phyloP scores from a whole-genome alignment of 2,888 invertebrate species.

The Notodonta ziczac region DNA sequence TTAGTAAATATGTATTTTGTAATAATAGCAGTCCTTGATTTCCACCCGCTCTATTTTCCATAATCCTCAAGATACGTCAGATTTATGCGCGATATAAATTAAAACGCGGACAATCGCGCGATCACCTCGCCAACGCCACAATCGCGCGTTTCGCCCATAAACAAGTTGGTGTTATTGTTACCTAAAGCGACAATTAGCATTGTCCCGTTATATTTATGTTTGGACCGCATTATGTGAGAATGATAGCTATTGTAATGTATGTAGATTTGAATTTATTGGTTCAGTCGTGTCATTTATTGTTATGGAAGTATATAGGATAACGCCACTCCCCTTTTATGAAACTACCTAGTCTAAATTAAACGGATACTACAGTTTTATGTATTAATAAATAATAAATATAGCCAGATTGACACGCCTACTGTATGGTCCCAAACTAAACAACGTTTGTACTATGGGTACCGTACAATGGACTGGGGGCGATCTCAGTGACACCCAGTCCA shows the following conservation, averaged over 20 bases:
- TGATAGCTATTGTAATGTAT: slow-evolving; percentile 13
- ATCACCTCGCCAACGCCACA: slow-evolving; percentile 18
- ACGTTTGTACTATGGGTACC: no score
- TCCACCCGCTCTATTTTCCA: slow-evolving; percentile 44
- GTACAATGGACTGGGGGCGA: no score
- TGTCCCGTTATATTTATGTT: slow-evolving; percentile 10
- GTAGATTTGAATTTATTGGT: neutral
- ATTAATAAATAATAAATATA: no score
- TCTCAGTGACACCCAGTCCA: no score
- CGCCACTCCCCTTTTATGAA: neutral
- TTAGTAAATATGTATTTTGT: slow-evolving; percentile 5
- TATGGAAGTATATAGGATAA: neutral
- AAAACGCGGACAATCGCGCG: slow-evolving; percentile 49
- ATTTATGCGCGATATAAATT: slow-evolving; percentile 65
- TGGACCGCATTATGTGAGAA: slow-evolving; percentile 19
- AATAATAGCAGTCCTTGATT: slow-evolving; percentile 3
- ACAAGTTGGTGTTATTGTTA: slow-evolving; percentile 38
- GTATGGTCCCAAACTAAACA: no score
- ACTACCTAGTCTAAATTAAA: no score
- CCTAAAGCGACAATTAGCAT: slow-evolving; percentile 46
- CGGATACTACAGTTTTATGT: no score
- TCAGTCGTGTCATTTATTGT: neutral
- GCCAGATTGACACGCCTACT: no score
- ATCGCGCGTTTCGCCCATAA: slow-evolving; percentile 50
- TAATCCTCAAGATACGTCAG: slow-evolving; percentile 46